phyloP scores from a whole-genome alignment of 2,113 vertebrate genomes.

The Ursus arctos region DNA sequence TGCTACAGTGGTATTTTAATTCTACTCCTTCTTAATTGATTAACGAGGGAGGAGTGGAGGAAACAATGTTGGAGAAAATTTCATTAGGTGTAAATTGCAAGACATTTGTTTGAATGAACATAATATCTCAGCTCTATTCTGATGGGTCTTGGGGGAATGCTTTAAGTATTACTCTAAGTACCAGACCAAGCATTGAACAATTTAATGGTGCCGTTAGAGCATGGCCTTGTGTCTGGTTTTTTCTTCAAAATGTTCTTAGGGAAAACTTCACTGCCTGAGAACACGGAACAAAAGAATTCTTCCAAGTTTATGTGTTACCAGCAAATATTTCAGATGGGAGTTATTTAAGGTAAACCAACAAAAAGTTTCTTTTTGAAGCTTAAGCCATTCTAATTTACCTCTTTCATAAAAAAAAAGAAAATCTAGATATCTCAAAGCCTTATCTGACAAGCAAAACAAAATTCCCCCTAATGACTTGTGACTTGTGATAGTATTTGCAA shows the following conservation, averaged over 20 bases:
- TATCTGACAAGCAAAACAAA: not conserved
- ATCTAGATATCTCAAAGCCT: not conserved
- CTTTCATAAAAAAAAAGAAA: not conserved
- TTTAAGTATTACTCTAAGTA: slow-evolving; percentile 66
- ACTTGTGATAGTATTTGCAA: not conserved
- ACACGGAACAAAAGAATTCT: slow-evolving; percentile 45
- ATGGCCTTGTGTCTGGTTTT: slow-evolving; percentile 63
- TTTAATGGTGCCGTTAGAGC: slow-evolving; percentile 66
- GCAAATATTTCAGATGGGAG: slow-evolving; percentile 48
- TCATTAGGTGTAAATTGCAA: slow-evolving; percentile 80
- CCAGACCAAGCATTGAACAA: slow-evolving; percentile 50
- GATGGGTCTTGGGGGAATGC: slow-evolving; percentile 72
- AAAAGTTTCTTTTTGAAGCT: slow-evolving; percentile 1
- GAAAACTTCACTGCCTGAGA: slow-evolving; percentile 62
- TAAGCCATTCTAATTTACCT: slow-evolving; percentile 7
- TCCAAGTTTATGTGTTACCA: slow-evolving; percentile 12
- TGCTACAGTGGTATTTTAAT: not conserved
- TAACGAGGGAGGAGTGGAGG: slow-evolving; percentile 68
- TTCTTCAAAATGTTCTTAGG: slow-evolving; percentile 70
- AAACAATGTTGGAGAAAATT: slow-evolving; percentile 70
- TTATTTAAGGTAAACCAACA: slow-evolving; percentile 56
- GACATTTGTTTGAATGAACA: slow-evolving; percentile 78
- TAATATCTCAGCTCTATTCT: slow-evolving; percentile 67
- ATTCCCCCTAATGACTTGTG: not conserved
- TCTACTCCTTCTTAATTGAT: slow-evolving; percentile 63